Evolutionary conservation across 1,140 invertebrate species (phyloP).

Genomic region (Paraescarpia echinospica): DNA sequence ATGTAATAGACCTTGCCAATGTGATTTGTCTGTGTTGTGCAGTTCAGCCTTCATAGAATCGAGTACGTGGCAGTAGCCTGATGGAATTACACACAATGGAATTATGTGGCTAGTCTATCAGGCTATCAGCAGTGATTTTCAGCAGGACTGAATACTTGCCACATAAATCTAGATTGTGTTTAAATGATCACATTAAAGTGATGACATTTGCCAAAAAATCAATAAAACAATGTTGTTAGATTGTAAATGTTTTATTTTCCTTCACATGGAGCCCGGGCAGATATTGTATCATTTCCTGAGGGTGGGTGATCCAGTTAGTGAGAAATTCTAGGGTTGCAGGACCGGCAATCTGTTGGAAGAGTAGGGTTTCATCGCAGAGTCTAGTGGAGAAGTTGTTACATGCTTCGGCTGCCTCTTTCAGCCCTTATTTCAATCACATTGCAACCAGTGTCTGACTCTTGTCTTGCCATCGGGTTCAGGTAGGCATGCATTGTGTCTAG

Average conservation of each 20-base stretch:
- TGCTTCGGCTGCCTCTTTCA: not conserved
- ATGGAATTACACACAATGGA: not conserved
- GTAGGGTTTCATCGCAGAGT: not conserved
- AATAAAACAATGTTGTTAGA: too few species aligned
- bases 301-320: not conserved
- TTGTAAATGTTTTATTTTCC: too few species aligned
- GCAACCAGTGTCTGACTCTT: not conserved
- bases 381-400: not conserved
- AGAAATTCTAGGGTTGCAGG: not conserved
- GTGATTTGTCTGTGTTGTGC: not conserved
- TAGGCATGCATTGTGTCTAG: not conserved
- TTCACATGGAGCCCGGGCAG: too few species aligned
- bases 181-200: too few species aligned
- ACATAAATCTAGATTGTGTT: not conserved
- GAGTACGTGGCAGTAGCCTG: not conserved
- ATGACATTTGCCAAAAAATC: too few species aligned
- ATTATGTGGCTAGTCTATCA: not conserved
- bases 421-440: not conserved
- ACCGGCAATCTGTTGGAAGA: not conserved
- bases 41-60: not conserved
- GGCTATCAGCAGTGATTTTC: not conserved
- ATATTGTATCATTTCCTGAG: too few species aligned
- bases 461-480: not conserved
- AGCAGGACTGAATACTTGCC: not conserved
- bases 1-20: not conserved